These are phyloP conservation scores for Epinotia brunnichana DNA, from an alignment of 2,888 invertebrate genomes.

Conservation along the genomic window DNA sequence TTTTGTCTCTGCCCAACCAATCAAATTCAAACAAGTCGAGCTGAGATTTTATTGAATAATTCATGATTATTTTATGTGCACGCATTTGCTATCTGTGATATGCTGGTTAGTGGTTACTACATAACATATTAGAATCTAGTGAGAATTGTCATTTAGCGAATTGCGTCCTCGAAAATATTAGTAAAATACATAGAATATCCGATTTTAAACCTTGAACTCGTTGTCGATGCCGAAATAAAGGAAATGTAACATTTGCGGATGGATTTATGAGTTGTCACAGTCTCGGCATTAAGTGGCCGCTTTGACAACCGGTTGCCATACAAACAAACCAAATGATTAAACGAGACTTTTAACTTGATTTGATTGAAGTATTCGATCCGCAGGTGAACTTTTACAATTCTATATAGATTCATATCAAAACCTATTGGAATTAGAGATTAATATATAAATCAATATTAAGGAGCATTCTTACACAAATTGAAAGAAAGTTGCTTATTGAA, in stretches of 20 bases:
- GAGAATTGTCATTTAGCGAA: constrained; percentile 19
- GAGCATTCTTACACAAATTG: no score
- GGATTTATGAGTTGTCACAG: constrained; percentile 24
- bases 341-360: no score
- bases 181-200: constrained; percentile 10
- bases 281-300: not conserved
- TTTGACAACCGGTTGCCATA: constrained; percentile 9
- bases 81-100: not conserved
- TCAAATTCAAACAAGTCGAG: not conserved
- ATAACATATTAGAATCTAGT: not conserved
- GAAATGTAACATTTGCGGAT: constrained; percentile 32
- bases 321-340: not conserved
- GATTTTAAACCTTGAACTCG: constrained; percentile 31
- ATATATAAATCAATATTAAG: no score
- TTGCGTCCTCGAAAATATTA: constrained; percentile 32
- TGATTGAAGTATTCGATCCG: no score
- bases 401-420: not conserved
- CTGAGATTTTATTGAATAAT: not conserved
- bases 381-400: not conserved
- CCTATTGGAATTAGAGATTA: not conserved
- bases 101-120: not conserved
- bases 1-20: not conserved
- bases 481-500: not conserved
- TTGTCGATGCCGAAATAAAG: constrained; percentile 30
- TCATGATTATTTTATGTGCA: constrained; percentile 5